A percentile compares a stretch with the other conserved stretches of the same genome.
phyloP scores from a whole-genome alignment of 2,797 vertebrate genomes.

The Myotis findleyi region DNA sequence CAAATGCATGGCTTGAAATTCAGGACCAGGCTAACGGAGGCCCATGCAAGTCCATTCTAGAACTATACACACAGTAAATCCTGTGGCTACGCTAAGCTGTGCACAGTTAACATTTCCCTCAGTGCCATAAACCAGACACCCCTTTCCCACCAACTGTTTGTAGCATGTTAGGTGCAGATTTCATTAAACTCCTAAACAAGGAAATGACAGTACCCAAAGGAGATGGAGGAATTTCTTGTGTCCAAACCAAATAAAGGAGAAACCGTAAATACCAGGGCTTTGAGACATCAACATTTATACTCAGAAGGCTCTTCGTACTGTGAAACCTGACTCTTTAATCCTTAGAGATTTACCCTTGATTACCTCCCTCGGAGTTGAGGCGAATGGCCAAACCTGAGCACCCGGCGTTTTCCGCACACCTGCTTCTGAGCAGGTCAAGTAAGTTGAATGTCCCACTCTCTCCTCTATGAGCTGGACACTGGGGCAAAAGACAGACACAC shows the following conservation, averaged over 20 bases:
- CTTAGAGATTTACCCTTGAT: background rate
- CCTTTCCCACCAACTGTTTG: background rate
- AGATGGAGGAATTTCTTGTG: slow-evolving; percentile 79
- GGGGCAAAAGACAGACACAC: background rate
- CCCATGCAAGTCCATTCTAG: background rate
- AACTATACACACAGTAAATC: slow-evolving; percentile 43
- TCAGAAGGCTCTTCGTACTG: slow-evolving; percentile 61
- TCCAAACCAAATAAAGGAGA: slow-evolving; percentile 73
- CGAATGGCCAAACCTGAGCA: slow-evolving; percentile 9
- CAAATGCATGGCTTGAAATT: slow-evolving; percentile 34
- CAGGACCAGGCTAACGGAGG: background rate
- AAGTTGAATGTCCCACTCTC: background rate
- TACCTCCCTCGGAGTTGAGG: background rate
- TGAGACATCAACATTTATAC: slow-evolving; percentile 52
- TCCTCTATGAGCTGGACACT: background rate
- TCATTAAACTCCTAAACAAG: slow-evolving; percentile 84
- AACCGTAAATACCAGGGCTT: slow-evolving; percentile 61
- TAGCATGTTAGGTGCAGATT: slow-evolving; percentile 74
- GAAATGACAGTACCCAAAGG: slow-evolving; percentile 73
- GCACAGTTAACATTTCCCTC: background rate
- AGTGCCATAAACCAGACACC: slow-evolving; percentile 15
- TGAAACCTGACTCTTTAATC: slow-evolving; percentile 51
- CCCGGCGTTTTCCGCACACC: slow-evolving; percentile 10
- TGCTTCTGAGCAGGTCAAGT: slow-evolving; percentile 32
- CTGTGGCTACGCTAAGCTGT: background rate